Conservation (phyloP, 1,140 invertebrate genomes). For the Ostrea denselamellosa region DNA sequence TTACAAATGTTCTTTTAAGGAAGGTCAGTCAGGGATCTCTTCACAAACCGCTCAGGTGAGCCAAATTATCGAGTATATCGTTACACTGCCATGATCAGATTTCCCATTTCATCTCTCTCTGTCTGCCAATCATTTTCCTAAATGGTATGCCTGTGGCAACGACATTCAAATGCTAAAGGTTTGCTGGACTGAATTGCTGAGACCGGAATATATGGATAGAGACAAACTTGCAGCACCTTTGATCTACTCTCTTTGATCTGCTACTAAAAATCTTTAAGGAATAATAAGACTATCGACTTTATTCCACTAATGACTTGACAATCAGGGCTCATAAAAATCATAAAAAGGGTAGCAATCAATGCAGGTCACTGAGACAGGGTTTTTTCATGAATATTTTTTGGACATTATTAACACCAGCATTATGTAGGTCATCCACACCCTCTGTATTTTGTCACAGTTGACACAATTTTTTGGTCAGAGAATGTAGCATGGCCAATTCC, state of each 20-base stretch:
- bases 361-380: neutral
- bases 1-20: neutral
- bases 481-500: neutral
- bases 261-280: slow-evolving; percentile 58
- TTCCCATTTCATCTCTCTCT: slow-evolving; percentile 25
- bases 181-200: slow-evolving; percentile 52
- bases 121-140: slow-evolving; percentile 32
- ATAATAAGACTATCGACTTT: slow-evolving; percentile 57
- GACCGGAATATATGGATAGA: slow-evolving; percentile 55
- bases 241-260: slow-evolving; percentile 55
- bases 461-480: neutral
- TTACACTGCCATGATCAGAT: slow-evolving; percentile 29
- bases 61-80: slow-evolving; percentile 24
- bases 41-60: slow-evolving; percentile 31
- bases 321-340: slow-evolving; percentile 18
- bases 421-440: neutral
- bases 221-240: slow-evolving; percentile 53
- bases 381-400: neutral
- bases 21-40: slow-evolving; percentile 34
- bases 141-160: slow-evolving; percentile 32
- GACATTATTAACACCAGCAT: neutral
- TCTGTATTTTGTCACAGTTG: neutral
- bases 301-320: slow-evolving; percentile 52
- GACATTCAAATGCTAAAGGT: slow-evolving; percentile 39
- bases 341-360: slow-evolving; percentile 15